Conservation (phyloP, 2,888 invertebrate species). For the Gerosis bhagava region DNA sequence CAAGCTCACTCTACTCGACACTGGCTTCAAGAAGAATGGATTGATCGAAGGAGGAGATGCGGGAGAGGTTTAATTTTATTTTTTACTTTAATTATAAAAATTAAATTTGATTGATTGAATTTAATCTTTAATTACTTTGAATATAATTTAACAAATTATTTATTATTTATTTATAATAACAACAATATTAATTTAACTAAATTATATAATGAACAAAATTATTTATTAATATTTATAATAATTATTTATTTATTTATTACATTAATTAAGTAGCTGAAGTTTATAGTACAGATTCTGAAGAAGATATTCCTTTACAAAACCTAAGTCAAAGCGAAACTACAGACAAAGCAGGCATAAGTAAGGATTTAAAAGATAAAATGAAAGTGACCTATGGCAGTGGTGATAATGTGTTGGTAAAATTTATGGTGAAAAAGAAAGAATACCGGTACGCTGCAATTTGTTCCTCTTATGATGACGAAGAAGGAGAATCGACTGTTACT, state of each 20-base stretch:
- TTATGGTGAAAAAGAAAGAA: constrained; percentile 26
- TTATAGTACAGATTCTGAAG: too few species aligned
- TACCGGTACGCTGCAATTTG: constrained; percentile 32
- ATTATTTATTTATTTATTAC: constrained; percentile 83
- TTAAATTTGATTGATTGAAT: constrained; percentile 58
- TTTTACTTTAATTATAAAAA: constrained; percentile 39
- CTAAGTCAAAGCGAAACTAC: too few species aligned
- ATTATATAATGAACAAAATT: constrained; percentile 77
- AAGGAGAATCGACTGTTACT: constrained; percentile 5
- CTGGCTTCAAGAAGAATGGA: constrained; percentile 40
- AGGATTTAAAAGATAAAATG: too few species aligned
- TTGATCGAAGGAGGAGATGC: constrained; percentile 35
- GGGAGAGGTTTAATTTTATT: constrained; percentile 43
- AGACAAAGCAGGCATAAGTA: too few species aligned
- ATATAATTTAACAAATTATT: constrained; percentile 45
- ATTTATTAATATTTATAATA: constrained; percentile 73
- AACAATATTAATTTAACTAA: constrained; percentile 74
- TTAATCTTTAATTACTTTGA: constrained; percentile 44
- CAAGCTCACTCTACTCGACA: constrained; percentile 57
- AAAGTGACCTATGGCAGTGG: neutral
- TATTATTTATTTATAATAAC: constrained; percentile 65
- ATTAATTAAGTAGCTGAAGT: constrained; percentile 82
- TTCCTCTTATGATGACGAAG: constrained; percentile 22
- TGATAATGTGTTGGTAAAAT: constrained; percentile 33
- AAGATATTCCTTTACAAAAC: too few species aligned